These are phyloP conservation scores for Pachyramphus minor DNA, from an alignment of 2,113 vertebrate genomes.

Conservation along the genomic window DNA sequence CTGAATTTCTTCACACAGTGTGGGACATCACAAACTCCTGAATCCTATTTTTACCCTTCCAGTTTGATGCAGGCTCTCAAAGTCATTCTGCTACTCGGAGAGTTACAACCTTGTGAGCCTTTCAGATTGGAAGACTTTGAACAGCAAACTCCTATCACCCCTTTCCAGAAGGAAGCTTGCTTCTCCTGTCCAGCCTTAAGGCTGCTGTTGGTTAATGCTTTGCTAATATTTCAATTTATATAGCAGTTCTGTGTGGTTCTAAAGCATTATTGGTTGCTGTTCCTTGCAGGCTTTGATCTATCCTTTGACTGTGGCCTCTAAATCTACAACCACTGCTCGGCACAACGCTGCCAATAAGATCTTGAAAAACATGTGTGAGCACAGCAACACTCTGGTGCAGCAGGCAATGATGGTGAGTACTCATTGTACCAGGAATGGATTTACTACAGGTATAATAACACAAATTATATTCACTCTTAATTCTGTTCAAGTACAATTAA, in stretches of 20 bases:
- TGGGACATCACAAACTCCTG: background rate
- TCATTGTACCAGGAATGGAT: background rate
- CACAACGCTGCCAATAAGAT: conserved; percentile 98
- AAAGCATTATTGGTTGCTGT: background rate
- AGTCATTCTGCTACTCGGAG: background rate
- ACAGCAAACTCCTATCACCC: background rate
- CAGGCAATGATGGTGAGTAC: conserved; percentile 95
- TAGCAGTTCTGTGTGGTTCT: background rate
- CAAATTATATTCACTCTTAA: background rate
- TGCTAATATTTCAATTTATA: background rate
- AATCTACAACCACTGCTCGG: conserved; percentile 95
- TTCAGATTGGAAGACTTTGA: background rate
- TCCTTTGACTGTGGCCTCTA: conserved; percentile 96
- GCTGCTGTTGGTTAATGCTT: background rate
- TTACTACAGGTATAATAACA: background rate
- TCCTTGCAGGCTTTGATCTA: conserved; percentile 91
- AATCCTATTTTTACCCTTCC: background rate
- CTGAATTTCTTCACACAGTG: background rate
- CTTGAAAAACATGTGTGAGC: conserved; percentile 99
- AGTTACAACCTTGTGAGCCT: background rate
- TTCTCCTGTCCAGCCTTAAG: background rate
- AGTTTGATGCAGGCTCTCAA: background rate
- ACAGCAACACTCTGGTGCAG: conserved; percentile 96
- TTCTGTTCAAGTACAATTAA: background rate
- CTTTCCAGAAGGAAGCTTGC: background rate